Conservation (phyloP, 2,888 invertebrate genomes). For the Chaetogeoica ovagalla region DNA sequence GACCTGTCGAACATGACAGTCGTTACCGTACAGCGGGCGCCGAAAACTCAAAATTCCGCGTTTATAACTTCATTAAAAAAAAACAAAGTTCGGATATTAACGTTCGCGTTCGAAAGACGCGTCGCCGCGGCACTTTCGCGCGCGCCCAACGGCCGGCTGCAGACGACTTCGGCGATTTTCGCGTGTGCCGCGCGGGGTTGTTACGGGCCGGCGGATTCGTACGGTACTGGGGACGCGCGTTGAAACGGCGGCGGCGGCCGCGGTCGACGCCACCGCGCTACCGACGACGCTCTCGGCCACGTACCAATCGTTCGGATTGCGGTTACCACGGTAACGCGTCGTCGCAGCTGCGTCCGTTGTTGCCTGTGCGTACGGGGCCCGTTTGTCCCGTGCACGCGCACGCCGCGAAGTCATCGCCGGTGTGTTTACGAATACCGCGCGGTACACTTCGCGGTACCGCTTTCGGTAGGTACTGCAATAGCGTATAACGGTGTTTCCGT, state of each 20-base stretch:
- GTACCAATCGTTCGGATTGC: constrained; percentile 38
- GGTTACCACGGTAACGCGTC: constrained; percentile 36
- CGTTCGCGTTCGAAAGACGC: too few relatives aligned
- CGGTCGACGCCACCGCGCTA: constrained; percentile 14
- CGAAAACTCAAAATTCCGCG: neutral
- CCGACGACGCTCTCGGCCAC: constrained; percentile 11
- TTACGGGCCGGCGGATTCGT: constrained; percentile 32
- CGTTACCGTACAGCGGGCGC: neutral
- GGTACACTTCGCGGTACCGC: too few relatives aligned
- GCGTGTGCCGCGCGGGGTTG: constrained; percentile 21
- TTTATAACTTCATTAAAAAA: too few relatives aligned
- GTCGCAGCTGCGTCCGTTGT: neutral
- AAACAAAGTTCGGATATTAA: too few relatives aligned
- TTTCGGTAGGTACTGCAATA: too few relatives aligned
- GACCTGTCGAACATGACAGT: neutral
- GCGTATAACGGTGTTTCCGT: too few relatives aligned
- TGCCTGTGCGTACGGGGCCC: neutral
- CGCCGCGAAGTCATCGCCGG: too few relatives aligned
- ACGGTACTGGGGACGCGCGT: constrained; percentile 22
- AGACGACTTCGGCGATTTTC: neutral
- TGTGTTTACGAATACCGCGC: neutral
- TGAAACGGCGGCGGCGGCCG: neutral
- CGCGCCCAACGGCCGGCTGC: too few relatives aligned
- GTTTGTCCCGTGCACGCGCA: neutral
- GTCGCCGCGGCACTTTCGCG: neutral